Percentiles rank a stretch among this genome's conserved stretches.
These are phyloP conservation scores for Pycnomerus fuliginosus DNA, from an alignment of 2,888 invertebrate genomes.

Conservation along the genomic window DNA sequence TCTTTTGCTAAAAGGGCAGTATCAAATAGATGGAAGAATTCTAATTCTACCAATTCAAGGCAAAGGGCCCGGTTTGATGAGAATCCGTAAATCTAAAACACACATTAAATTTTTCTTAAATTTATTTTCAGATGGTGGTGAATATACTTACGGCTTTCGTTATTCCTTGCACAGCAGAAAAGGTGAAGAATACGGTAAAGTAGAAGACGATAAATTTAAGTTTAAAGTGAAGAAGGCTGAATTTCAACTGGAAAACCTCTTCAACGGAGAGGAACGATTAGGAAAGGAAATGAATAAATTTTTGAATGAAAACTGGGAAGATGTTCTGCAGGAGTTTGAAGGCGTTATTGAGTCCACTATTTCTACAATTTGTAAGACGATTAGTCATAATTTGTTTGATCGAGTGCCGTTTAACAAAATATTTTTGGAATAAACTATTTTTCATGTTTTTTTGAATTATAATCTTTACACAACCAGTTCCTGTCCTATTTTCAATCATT, in stretches of 20 bases:
- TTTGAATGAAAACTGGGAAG: conserved; percentile 43
- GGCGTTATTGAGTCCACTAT: conserved; percentile 14
- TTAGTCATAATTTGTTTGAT: conserved; percentile 26
- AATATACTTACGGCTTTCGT: conserved; percentile 36
- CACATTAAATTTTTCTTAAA: conserved; percentile 1
- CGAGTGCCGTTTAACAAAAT: conserved; percentile 29
- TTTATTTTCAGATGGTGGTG: conserved; percentile 28
- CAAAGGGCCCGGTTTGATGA: conserved; percentile 40
- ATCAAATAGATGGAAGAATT: conserved; percentile 42
- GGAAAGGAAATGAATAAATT: conserved; percentile 44
- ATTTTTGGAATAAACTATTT: conserved; percentile 20
- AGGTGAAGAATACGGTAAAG: conserved; percentile 33
- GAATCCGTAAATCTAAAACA: conserved; percentile 26
- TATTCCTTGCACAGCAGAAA: conserved; percentile 33
- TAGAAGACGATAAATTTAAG: conserved; percentile 21
- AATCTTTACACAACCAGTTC: too few species aligned
- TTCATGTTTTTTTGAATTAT: background rate
- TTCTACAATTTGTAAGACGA: conserved; percentile 10
- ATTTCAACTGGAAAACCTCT: conserved; percentile 38
- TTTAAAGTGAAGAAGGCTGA: conserved; percentile 26
- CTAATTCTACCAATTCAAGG: conserved; percentile 43
- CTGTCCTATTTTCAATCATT: background rate
- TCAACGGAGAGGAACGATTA: conserved; percentile 39
- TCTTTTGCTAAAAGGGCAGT: conserved; percentile 23
- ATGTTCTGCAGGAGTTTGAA: conserved; percentile 38